Evolutionary conservation across 2,888 invertebrate genomes (phyloP), one percentile per base, ranked within the genome.

Genomic region (Dryococelus australis): DNA sequence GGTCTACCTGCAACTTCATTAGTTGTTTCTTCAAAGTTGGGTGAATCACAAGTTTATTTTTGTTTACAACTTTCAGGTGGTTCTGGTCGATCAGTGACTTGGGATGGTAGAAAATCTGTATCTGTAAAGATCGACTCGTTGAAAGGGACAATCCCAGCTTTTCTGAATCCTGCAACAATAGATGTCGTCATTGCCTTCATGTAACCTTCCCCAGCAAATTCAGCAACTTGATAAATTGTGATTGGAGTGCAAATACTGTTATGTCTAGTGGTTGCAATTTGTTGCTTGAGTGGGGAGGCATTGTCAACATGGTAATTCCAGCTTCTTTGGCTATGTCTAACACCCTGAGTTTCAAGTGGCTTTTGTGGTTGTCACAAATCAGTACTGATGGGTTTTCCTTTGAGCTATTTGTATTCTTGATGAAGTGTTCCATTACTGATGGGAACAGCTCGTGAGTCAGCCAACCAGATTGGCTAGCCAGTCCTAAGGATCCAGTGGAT

Each of bases 361-460:
- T 83, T 27, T 83, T 27, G 24, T 83, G 83, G 43, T 83, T 83
- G 27, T 83, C 83, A 83, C 83, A 83, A 35, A 83, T 83, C 43
- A 83, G 16, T 26, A 83, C 12, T 24, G 27, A 83, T 28, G 10
- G 27, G 28, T 0, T 83, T 43, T 83, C 28, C 83, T 83, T 8
- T 28, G 83, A 20, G 83, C 83, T 83, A 43, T 83, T 28, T 27
- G 83, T 35, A 83, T 83, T 28, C 83, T 83, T 83, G 28, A 83
- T 83, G 28, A 83, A 83, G 26, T 83, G 28, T 83, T 83, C 43
- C 83, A 83, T 83, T 13, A 83, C 83, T 16, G 16, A 24, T 83
- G 13, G 83, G 83, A 83, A 83, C 24, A 83, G 83, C 24, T 83
- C 83, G 26, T 13, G 6, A 35, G 28, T 83, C 83, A 83, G n/a